Evolutionary conservation across 2,888 invertebrate species (phyloP).

Genomic region (Cephonodes hylas): DNA sequence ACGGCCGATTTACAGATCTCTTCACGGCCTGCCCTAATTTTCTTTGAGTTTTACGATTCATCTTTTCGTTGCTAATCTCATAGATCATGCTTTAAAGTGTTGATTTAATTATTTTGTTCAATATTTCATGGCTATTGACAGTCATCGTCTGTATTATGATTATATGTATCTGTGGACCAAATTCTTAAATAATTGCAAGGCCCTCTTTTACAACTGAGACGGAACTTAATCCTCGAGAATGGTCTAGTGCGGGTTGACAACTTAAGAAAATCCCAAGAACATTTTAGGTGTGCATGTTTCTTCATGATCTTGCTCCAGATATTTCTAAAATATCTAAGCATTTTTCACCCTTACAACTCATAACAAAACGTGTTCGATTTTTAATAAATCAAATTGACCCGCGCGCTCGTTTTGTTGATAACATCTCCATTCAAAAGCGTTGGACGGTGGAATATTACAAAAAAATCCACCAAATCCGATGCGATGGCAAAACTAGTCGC

Average conservation of each 20-base stretch:
- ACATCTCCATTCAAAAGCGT: constrained; percentile 12
- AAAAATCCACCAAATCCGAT: not conserved
- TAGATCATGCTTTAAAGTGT: not conserved
- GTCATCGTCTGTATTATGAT: too few species aligned
- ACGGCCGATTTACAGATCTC: constrained; percentile 57
- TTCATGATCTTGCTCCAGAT: too few species aligned
- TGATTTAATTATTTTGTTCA: too few species aligned
- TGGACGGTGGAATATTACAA: not conserved
- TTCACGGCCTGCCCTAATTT: constrained; percentile 53
- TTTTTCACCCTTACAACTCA: not conserved
- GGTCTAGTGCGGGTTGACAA: too few species aligned
- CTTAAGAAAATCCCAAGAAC: too few species aligned
- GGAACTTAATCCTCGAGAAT: too few species aligned
- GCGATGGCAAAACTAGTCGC: not conserved
- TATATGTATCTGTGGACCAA: too few species aligned
- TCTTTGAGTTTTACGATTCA: constrained; percentile 39
- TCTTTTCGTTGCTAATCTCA: constrained; percentile 3
- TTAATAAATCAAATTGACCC: constrained; percentile 33
- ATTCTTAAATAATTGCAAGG: too few species aligned
- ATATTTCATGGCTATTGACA: too few species aligned
- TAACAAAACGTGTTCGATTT: not conserved
- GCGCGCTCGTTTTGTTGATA: constrained; percentile 5
- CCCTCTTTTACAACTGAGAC: too few species aligned
- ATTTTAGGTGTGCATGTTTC: too few species aligned
- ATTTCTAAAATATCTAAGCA: too few species aligned